Evolutionary conservation across 2,888 invertebrate species (phyloP).

Genomic region (Prionchulus punctatus): DNA sequence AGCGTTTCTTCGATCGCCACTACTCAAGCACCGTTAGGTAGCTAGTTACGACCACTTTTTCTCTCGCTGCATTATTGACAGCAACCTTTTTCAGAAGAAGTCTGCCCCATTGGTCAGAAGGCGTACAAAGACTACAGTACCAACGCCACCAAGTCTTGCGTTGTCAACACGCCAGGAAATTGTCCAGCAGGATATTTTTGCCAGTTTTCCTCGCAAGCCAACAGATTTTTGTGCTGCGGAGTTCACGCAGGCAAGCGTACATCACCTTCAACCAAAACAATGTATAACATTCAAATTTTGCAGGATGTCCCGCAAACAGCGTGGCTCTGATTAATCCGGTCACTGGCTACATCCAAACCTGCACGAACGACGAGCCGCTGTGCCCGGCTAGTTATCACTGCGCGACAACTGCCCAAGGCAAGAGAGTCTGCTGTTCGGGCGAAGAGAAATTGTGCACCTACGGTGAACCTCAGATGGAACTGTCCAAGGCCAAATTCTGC

Average conservation of each 20-base stretch:
- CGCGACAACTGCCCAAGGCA: not conserved
- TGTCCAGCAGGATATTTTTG: not conserved
- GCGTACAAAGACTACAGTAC: not conserved
- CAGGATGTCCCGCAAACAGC: not conserved
- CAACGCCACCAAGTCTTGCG: not conserved
- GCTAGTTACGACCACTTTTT: no score
- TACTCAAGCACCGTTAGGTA: no score
- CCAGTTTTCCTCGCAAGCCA: not conserved
- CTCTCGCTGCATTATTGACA: no score
- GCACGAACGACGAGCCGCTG: not conserved
- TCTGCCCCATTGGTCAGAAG: not conserved
- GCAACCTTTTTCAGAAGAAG: no score
- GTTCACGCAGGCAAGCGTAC: not conserved
- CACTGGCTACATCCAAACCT: not conserved
- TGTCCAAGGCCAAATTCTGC: no score
- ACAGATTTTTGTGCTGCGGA: not conserved
- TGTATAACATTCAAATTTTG: no score
- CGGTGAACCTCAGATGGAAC: no score
- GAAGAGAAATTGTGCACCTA: no score
- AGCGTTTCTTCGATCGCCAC: no score
- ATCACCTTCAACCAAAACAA: no score
- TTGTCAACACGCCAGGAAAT: not conserved
- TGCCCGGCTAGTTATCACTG: not conserved
- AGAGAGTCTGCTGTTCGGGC: not conserved
- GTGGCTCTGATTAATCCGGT: not conserved